A percentile compares a stretch with the other conserved stretches of the same genome.
These are phyloP conservation scores for Mesorhabditis spiculigera DNA, from an alignment of 2,888 invertebrate genomes.

Conservation along the genomic window DNA sequence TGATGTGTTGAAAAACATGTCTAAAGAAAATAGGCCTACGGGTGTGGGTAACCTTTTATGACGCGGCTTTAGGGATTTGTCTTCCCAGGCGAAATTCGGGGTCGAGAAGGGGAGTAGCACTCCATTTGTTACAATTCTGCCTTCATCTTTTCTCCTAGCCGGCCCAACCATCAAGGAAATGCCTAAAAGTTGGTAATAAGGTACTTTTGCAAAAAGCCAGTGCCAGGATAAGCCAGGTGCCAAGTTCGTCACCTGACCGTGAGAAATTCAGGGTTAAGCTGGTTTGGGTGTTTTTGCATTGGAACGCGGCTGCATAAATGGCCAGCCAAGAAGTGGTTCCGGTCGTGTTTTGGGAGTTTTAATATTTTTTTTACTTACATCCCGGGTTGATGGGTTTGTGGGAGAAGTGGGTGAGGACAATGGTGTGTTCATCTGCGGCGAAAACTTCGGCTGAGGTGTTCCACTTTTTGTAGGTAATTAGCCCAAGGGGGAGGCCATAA, in stretches of 20 bases:
- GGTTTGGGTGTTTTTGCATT: too few species aligned
- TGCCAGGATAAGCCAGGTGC: too few species aligned
- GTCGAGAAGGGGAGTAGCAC: conserved; percentile 12
- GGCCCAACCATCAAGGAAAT: conserved; percentile 6
- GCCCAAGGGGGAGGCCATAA: conserved; percentile 13
- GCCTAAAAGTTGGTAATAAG: neutral
- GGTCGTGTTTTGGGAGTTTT: neutral
- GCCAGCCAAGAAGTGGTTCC: neutral
- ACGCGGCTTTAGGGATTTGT: neutral
- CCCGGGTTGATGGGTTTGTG: conserved; percentile 4
- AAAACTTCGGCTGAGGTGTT: conserved; percentile 13
- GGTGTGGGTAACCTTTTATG: neutral
- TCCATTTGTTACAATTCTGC: conserved; percentile 7
- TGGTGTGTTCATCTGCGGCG: conserved; percentile 19
- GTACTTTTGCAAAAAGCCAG: too few species aligned
- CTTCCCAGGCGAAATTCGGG: conserved; percentile 15
- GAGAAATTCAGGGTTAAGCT: neutral
- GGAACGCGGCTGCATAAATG: too few species aligned
- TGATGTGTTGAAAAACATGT: conserved; percentile 1
- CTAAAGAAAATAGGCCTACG: neutral
- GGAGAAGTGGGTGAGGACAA: conserved; percentile 17
- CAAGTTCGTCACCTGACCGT: neutral
- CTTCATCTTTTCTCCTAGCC: neutral
- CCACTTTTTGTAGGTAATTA: conserved; percentile 6
- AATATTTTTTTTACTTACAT: neutral